Evolutionary conservation across 2,888 invertebrate species (phyloP).

Genomic region (Idaea straminata): DNA sequence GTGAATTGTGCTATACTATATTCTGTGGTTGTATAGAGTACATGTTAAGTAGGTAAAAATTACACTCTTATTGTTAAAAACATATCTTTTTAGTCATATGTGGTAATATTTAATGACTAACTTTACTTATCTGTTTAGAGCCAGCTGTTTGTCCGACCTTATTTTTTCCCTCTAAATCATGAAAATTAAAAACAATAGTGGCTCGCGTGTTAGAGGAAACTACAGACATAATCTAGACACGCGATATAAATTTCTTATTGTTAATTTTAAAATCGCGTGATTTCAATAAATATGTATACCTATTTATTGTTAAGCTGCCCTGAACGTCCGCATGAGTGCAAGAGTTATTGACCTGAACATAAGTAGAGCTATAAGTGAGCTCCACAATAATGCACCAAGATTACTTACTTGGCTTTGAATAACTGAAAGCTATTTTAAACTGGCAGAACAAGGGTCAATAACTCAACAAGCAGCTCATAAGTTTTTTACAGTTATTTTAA

Average conservation of each 20-base stretch:
- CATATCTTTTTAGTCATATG: neutral
- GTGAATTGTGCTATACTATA: too few relatives aligned
- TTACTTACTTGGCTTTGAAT: neutral
- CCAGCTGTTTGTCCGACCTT: neutral
- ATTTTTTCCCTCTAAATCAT: slow-evolving; percentile 19
- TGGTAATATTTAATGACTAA: neutral
- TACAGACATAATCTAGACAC: slow-evolving; percentile 23
- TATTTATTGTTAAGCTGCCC: slow-evolving; percentile 11
- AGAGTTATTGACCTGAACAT: slow-evolving; percentile 1
- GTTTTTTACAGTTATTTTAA: neutral
- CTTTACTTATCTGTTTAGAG: neutral
- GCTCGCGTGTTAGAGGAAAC: slow-evolving; percentile 30
- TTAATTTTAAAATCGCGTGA: slow-evolving; percentile 29
- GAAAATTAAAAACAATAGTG: slow-evolving; percentile 27
- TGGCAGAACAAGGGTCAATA: neutral
- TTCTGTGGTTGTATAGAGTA: too few relatives aligned
- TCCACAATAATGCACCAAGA: neutral
- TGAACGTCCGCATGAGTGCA: slow-evolving; percentile 7
- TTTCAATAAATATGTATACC: slow-evolving; percentile 12
- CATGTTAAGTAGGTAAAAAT: neutral
- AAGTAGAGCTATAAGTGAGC: neutral
- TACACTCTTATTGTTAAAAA: neutral
- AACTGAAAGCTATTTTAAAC: neutral
- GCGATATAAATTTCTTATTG: slow-evolving; percentile 30
- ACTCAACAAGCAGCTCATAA: neutral